These are phyloP conservation scores for Molossus alvarezi DNA, from an alignment of 2,797 vertebrate species.

Conservation along the genomic window DNA sequence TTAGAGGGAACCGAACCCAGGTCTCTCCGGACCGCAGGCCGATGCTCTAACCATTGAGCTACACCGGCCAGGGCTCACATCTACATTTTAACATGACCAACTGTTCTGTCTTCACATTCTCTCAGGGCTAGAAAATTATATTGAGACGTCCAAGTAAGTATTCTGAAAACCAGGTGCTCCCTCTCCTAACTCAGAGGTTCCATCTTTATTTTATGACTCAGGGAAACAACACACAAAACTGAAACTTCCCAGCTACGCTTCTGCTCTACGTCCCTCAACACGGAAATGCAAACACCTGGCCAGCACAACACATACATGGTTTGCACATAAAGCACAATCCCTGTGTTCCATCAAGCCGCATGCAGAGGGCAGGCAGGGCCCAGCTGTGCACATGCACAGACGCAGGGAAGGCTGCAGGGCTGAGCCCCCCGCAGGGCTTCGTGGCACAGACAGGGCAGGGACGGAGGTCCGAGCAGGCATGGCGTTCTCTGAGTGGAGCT, in stretches of 20 bases:
- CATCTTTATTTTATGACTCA: neutral
- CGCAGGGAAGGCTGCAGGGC: neutral
- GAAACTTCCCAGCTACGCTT: neutral
- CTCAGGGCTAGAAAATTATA: neutral
- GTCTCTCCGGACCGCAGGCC: no score
- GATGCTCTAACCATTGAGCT: no score
- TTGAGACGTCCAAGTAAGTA: neutral
- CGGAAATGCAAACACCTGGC: neutral
- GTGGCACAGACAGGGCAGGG: no score
- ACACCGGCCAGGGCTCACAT: no score
- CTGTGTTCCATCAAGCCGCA: rapidly evolving
- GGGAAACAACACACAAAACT: neutral
- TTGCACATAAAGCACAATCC: no score
- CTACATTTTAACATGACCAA: rapidly evolving
- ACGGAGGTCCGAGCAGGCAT: neutral
- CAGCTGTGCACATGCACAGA: no score
- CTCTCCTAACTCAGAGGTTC: neutral
- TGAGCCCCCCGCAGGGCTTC: no score
- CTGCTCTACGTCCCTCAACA: neutral
- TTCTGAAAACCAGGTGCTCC: neutral
- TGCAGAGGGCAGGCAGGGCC: no score
- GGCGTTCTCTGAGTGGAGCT: neutral
- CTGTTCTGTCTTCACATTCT: neutral
- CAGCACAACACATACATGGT: rapidly evolving
- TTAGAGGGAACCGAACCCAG: no score